phyloP scores from a whole-genome alignment of 2,888 invertebrate species.

The Venusia cambrica region DNA sequence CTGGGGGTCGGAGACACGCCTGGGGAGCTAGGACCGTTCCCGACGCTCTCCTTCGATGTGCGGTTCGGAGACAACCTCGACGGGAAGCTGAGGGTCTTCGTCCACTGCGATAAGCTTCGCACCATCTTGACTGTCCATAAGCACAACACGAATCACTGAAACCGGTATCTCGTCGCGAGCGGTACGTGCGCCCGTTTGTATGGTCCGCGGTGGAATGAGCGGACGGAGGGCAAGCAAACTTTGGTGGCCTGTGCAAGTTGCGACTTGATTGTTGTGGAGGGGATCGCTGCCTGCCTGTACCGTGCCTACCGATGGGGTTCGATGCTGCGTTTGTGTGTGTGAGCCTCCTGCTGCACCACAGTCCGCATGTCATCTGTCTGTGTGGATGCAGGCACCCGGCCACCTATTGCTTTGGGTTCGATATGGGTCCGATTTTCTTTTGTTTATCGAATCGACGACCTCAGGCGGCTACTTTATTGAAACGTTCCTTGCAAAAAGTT shows the following conservation, averaged over 20 bases:
- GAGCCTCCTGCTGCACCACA: slow-evolving; percentile 17
- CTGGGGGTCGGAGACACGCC: slow-evolving; percentile 84
- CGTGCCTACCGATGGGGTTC: slow-evolving; percentile 33
- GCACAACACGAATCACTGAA: slow-evolving; percentile 72
- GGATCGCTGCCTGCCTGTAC: slow-evolving; percentile 33
- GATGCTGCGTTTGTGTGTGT: slow-evolving; percentile 34
- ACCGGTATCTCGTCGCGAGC: slow-evolving; percentile 41
- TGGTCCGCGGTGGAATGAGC: slow-evolving; percentile 67
- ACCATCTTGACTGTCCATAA: slow-evolving; percentile 85
- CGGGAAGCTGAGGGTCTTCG: slow-evolving; percentile 94
- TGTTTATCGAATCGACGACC: slow-evolving; percentile 56
- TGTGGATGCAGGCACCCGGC: slow-evolving; percentile 38
- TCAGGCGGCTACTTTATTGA: slow-evolving; percentile 32
- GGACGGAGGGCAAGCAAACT: slow-evolving; percentile 48
- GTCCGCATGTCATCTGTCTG: slow-evolving; percentile 27
- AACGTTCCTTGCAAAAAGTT: slow-evolving; percentile 31
- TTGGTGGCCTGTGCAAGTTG: slow-evolving; percentile 59
- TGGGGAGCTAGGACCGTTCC: slow-evolving; percentile 78
- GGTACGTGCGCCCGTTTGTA: slow-evolving; percentile 53
- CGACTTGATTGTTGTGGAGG: slow-evolving; percentile 54
- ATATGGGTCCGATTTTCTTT: slow-evolving; percentile 56
- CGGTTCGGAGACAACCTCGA: slow-evolving; percentile 91
- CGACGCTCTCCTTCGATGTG: slow-evolving; percentile 86
- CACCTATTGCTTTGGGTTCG: slow-evolving; percentile 48
- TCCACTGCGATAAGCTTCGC: slow-evolving; percentile 94